Base-by-base conservation (phyloP, 2,113 vertebrate genomes). In the Rhinogobius similis region DNA sequence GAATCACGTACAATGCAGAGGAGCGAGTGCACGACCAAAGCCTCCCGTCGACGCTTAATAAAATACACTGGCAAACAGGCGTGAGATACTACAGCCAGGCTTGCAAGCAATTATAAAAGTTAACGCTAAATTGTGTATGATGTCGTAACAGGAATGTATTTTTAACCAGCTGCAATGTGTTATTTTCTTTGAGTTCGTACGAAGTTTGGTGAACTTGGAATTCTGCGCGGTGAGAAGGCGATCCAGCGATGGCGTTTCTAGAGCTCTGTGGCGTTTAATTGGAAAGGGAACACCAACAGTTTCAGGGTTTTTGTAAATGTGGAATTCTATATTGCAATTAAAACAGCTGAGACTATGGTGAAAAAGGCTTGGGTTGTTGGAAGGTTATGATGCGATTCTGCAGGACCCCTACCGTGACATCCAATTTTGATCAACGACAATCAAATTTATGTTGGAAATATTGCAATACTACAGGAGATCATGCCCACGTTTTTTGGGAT, bases 1-100 rank as follows among this genome's bases (percentile, higher is more conserved):
- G 79, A 83, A 83, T 76, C 77, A 74, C 11, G 36, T 62, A 55
- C 72, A 48, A 65, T 74, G 67, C 23, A 32, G 56, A 79, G 77
- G 27, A 41, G 44, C 23, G 23, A 11, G 24, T 46, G 67, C 43
- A 70, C 11, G 21, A 5, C 36, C 38, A 52, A 79, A 55, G 72
- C 69, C 27, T 23, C 55, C 41, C 21, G 12, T 38, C 21, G 14
- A 24, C 59, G 16, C 18, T 62, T 21, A 36, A 32, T 62, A 39
- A 21, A 62, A 20, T 21, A 39, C 32, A n/a, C 29, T 9, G 26
- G 55, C 13, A 29, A 58, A 50, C 46, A 21, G 20, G 20, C 46
- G 0, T 3, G 20, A 50, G 46, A 50, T 21, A 38, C 18, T 10
- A 36, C 14, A n/a, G 56, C 18, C 16, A 20, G 27, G 4, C 11